phyloP scores from a whole-genome alignment of 2,888 invertebrate genomes.

The Smittia sp. region DNA sequence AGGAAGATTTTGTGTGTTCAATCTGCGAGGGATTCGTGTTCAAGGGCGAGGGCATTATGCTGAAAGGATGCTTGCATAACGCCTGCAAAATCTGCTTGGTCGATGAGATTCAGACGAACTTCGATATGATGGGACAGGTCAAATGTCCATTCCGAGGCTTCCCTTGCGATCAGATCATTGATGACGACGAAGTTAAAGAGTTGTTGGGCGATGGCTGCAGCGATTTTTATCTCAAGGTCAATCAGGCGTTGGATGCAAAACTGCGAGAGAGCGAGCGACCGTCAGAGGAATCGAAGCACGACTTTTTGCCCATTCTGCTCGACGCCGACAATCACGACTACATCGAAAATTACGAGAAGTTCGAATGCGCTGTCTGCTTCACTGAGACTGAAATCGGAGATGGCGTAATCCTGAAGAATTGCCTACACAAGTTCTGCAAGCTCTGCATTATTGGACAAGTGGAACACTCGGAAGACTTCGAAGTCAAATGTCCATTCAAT shows the following conservation, averaged over 20 bases:
- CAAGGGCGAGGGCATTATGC: background rate
- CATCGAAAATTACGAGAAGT: conserved; percentile 62
- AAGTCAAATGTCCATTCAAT: conserved; percentile 77
- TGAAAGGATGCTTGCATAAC: conserved; percentile 23
- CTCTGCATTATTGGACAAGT: conserved; percentile 71
- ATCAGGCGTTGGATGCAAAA: background rate
- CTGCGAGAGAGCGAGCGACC: background rate
- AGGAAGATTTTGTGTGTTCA: conserved; percentile 24
- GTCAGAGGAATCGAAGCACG: background rate
- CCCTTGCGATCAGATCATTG: background rate
- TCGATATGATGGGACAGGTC: background rate
- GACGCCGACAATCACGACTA: conserved; percentile 72
- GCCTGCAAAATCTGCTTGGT: conserved; percentile 16
- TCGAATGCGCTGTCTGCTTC: conserved; percentile 82
- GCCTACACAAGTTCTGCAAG: conserved; percentile 83
- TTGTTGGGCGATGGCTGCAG: conserved; percentile 1
- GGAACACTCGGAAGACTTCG: conserved; percentile 72
- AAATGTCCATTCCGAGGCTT: background rate
- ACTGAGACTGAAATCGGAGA: conserved; percentile 61
- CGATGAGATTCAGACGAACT: background rate
- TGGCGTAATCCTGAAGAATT: conserved; percentile 79
- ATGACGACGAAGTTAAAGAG: conserved; percentile 9
- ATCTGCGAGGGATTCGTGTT: background rate
- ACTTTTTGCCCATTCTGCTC: conserved; percentile 58
- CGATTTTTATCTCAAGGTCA: background rate